Conservation (phyloP, 2,113 vertebrate genomes). For the Clinocottus analis region DNA sequence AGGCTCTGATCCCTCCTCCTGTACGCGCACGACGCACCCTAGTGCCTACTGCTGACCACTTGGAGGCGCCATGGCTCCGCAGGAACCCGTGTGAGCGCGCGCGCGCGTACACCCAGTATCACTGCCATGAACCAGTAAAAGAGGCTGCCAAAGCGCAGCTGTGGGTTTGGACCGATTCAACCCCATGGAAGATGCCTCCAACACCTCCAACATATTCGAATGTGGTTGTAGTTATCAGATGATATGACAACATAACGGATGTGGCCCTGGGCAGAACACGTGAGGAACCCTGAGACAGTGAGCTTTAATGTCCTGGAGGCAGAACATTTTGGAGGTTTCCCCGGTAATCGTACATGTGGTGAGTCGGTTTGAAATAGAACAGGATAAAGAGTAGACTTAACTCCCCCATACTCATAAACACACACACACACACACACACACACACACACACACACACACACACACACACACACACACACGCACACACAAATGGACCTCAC, state of each 20-base stretch:
- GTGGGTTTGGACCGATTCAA: not conserved
- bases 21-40: constrained; percentile 38
- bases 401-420: not conserved
- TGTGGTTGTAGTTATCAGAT: constrained; percentile 21
- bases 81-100: constrained; percentile 38
- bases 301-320: constrained; percentile 25
- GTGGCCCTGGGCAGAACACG: constrained; percentile 36
- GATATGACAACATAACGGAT: not conserved
- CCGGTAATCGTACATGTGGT: constrained; percentile 44
- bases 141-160: constrained; percentile 30
- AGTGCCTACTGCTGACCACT: constrained; percentile 45
- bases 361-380: constrained; percentile 46
- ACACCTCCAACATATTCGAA: constrained; percentile 10
- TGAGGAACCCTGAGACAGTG: constrained; percentile 10
- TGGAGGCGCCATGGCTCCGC: constrained; percentile 77
- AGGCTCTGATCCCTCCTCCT: constrained; percentile 66
- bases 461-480: constrained; percentile 9
- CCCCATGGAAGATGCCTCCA: not conserved
- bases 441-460: constrained; percentile 13
- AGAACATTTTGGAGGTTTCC: constrained; percentile 17
- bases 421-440: constrained; percentile 2
- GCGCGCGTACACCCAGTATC: constrained; percentile 1
- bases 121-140: not conserved
- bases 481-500: not conserved
- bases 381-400: constrained; percentile 48